phyloP scores from a whole-genome alignment of 92 coral and sea anemone genomes.

The Umimayanthus chanpuru region DNA sequence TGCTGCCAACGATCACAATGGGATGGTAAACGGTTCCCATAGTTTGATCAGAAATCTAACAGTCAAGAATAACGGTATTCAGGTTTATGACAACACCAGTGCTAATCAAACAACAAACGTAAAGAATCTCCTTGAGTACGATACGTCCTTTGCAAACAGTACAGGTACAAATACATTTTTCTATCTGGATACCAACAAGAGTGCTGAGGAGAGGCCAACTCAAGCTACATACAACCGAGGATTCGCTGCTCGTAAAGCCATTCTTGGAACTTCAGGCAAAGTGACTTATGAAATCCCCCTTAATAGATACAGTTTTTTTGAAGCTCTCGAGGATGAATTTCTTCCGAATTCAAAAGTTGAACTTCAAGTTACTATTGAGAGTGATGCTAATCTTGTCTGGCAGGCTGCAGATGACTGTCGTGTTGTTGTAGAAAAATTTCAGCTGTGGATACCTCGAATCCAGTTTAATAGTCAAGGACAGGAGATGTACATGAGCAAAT shows the following conservation, averaged over 20 bases:
- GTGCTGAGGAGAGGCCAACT: background rate
- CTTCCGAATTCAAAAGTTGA: too few species aligned
- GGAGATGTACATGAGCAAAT: background rate
- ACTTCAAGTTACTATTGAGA: background rate
- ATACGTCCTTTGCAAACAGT: too few species aligned
- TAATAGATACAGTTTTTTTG: constrained; percentile 46
- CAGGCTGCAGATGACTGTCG: constrained; percentile 24
- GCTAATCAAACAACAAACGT: too few species aligned
- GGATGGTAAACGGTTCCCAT: too few species aligned
- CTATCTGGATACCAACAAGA: background rate
- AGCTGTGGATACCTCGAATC: too few species aligned
- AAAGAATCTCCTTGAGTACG: too few species aligned
- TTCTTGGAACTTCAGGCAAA: background rate
- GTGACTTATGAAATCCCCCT: constrained; percentile 16
- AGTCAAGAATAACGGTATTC: too few species aligned
- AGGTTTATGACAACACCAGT: too few species aligned
- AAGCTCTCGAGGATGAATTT: constrained; percentile 27
- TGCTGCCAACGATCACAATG: too few species aligned
- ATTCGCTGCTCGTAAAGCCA: background rate
- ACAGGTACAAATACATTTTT: too few species aligned
- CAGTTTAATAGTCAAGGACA: constrained; percentile 13
- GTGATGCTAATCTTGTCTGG: constrained; percentile 35
- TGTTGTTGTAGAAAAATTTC: too few species aligned
- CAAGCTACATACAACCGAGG: constrained; percentile 23
- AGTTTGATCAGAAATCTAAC: too few species aligned